These are phyloP conservation scores for Stegodyphus mimosarum DNA, from an alignment of 1,140 invertebrate species.

Conservation along the genomic window DNA sequence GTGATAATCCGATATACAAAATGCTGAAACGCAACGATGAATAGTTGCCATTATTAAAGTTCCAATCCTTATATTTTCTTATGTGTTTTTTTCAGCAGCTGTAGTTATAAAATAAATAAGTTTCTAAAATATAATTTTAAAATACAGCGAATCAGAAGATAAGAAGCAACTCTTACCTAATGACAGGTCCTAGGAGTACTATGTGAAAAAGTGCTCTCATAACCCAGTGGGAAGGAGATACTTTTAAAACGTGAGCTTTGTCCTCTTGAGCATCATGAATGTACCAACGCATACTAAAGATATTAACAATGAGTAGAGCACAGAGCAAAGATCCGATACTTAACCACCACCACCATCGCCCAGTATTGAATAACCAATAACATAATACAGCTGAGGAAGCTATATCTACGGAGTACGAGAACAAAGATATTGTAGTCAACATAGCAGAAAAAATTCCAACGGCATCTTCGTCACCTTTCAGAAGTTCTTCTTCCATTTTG, in stretches of 20 bases:
- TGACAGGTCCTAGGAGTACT: constrained; percentile 63
- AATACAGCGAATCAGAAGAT: neutral
- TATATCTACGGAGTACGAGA: constrained; percentile 58
- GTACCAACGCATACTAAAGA: constrained; percentile 64
- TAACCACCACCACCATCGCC: constrained; percentile 62
- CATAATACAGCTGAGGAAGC: constrained; percentile 59
- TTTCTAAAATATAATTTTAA: neutral
- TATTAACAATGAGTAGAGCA: constrained; percentile 62
- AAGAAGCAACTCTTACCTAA: constrained; percentile 60
- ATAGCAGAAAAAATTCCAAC: constrained; percentile 6
- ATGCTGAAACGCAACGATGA: too few species aligned
- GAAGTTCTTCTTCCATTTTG: neutral
- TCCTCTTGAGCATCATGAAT: constrained; percentile 45
- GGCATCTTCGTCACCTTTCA: constrained; percentile 14
- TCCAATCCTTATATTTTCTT: too few species aligned
- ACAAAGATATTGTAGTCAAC: constrained; percentile 56
- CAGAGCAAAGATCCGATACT: constrained; percentile 54
- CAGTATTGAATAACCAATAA: constrained; percentile 61
- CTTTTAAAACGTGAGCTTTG: constrained; percentile 28
- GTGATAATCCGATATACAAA: too few species aligned
- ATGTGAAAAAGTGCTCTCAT: constrained; percentile 62
- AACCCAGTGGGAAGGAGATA: constrained; percentile 57
- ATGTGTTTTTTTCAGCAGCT: neutral
- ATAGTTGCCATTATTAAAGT: too few species aligned
- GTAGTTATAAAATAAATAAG: neutral